Evolutionary conservation across 2,888 invertebrate species (phyloP), one percentile per base, ranked within the genome.

Genomic region (Cephus sareptanus): DNA sequence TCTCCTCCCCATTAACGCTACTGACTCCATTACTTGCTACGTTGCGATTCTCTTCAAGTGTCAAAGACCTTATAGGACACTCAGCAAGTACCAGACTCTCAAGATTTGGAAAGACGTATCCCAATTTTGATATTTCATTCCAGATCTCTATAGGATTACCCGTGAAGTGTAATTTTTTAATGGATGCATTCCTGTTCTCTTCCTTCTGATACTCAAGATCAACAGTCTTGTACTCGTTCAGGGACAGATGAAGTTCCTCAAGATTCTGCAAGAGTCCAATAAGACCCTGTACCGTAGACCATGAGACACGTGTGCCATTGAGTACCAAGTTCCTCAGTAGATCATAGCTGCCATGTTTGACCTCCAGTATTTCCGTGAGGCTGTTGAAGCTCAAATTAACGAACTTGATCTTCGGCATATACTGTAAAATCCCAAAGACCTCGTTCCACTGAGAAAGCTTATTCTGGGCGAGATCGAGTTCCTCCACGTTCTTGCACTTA

Each of bases 391-490:
- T 98, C 85, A 98, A 92, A 91, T 98, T 98, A 75, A 98, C 95
- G 92, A 98, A 98, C 88, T 96, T 95, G 81, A 98, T 95, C 84
- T 95, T 94, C 37, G 98, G 98, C 94, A 98, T 97, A 90, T 97
- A 96, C 89, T 96, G 94, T 81, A 98, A 92, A 87, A 98, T 96
- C 80, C 95, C 95, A 90, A 98, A 96, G 34, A 98, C 95, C 94
- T 98, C 98, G 85, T 94, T 94, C 98, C 98, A 98, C 88, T 96
- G 95, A 80, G 95, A 94, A 34, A 98, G 94, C 90, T 96, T 96
- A 92, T 99, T 99, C 90, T 98, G 97, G 70, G 98, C 98, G 86
- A 99, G 93, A 91, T 99, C 98, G 85, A 98, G 93, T 92, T 98
- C 98, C 85, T 97, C 96, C n/a, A 98, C 98, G 86, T 96, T 95